phyloP scores from a whole-genome alignment of 2,888 invertebrate genomes.

The Pediacus dermestoides region DNA sequence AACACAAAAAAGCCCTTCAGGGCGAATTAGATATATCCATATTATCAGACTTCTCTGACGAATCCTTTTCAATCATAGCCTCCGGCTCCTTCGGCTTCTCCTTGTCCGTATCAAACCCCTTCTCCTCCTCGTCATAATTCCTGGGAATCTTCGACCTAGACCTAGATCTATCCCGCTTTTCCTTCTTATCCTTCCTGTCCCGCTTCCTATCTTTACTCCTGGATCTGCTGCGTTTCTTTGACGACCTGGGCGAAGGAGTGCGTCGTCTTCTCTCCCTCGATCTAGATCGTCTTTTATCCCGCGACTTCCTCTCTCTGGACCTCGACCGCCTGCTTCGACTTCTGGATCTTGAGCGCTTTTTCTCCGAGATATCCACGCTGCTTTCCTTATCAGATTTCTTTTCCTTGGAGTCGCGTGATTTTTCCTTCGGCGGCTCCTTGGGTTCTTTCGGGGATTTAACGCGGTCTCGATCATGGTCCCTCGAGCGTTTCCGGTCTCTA shows the following conservation, averaged over 20 bases:
- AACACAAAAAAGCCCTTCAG: constrained; percentile 45
- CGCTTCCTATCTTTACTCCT: constrained; percentile 41
- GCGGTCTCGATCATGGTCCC: constrained; percentile 30
- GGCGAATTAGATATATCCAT: constrained; percentile 81
- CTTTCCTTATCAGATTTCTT: constrained; percentile 44
- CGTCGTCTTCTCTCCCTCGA: constrained; percentile 48
- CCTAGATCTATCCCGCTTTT: constrained; percentile 32
- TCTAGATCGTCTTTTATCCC: constrained; percentile 45
- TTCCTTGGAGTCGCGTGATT: constrained; percentile 42
- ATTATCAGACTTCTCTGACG: constrained; percentile 61
- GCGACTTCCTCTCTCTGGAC: constrained; percentile 53
- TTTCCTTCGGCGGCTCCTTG: constrained; percentile 40
- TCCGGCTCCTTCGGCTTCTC: constrained; percentile 30
- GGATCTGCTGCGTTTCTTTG: constrained; percentile 41
- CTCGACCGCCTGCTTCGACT: too few species aligned
- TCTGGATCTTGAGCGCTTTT: constrained; percentile 49
- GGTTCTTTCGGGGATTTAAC: constrained; percentile 26
- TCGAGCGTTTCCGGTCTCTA: constrained; percentile 18
- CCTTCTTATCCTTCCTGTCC: constrained; percentile 40
- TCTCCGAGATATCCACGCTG: constrained; percentile 40
- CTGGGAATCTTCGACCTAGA: constrained; percentile 48
- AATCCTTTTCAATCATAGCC: constrained; percentile 52
- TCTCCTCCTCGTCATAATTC: constrained; percentile 56
- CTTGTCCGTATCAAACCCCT: constrained; percentile 47
- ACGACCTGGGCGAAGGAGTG: constrained; percentile 46